phyloP scores from a whole-genome alignment of 2,797 vertebrate genomes.

The Hypotaenidia philippensis region DNA sequence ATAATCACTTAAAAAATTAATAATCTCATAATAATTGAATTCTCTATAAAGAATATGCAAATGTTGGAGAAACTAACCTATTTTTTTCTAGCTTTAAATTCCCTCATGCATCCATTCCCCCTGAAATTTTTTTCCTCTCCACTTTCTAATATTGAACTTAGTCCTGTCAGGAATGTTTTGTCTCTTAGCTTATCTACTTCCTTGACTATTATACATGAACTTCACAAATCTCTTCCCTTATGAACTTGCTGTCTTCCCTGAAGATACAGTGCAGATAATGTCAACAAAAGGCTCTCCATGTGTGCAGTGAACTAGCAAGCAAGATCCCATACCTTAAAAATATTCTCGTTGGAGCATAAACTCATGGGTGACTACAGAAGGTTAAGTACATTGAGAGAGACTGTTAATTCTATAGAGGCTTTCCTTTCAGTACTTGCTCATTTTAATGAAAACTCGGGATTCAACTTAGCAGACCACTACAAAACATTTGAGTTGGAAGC shows the following conservation, averaged over 20 bases:
- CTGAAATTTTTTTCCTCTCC: not conserved
- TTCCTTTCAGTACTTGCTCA: not conserved
- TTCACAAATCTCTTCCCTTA: conserved; percentile 18
- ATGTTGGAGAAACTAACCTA: not conserved
- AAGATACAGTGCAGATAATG: conserved; percentile 21
- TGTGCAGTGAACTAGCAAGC: conserved; percentile 6
- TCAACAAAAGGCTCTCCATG: not conserved
- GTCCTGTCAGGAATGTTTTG: conserved; percentile 3
- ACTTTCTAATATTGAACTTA: not conserved
- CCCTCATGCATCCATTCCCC: not conserved
- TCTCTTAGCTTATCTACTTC: not conserved
- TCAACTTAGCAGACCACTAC: not conserved
- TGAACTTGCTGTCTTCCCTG: not conserved
- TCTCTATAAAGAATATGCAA: not conserved
- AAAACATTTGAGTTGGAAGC: not conserved
- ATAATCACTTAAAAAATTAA: conserved; percentile 20
- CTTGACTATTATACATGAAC: conserved; percentile 7
- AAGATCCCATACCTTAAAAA: not conserved
- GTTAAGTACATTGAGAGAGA: not conserved
- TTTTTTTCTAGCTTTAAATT: not conserved
- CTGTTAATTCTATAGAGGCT: not conserved
- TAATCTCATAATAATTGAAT: not conserved
- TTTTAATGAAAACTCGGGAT: not conserved
- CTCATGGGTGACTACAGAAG: not conserved
- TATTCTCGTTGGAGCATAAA: not conserved